Conservation (phyloP, 1,140 invertebrate species). For the Marisa cornuarietis region DNA sequence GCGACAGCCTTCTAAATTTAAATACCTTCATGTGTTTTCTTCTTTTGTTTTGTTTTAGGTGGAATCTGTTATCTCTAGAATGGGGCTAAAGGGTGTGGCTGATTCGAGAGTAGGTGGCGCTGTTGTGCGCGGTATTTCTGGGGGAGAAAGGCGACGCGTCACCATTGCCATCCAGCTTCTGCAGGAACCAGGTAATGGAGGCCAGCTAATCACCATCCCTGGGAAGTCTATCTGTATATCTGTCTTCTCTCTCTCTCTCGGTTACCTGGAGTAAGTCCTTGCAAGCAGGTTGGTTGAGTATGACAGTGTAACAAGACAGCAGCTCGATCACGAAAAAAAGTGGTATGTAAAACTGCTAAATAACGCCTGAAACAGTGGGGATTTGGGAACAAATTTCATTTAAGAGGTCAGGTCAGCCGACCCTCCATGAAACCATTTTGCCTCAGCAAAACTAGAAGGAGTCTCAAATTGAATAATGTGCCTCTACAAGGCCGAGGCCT, state of each 20-base stretch:
- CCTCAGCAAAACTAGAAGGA: too few species aligned
- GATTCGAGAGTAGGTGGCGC: conserved; percentile 47
- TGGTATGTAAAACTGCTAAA: too few species aligned
- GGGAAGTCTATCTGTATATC: background rate
- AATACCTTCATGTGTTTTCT: too few species aligned
- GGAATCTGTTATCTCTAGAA: conserved; percentile 46
- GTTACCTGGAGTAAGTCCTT: too few species aligned
- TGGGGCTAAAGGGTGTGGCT: conserved; percentile 49
- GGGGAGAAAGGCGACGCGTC: conserved; percentile 54
- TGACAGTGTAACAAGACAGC: background rate
- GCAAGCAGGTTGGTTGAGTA: background rate
- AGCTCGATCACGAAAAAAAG: background rate
- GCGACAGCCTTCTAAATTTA: too few species aligned
- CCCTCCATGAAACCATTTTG: too few species aligned
- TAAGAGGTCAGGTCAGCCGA: too few species aligned
- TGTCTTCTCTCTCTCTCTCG: too few species aligned
- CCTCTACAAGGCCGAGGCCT: too few species aligned
- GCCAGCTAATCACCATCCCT: background rate
- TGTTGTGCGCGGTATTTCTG: conserved; percentile 49
- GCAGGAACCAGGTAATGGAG: conserved; percentile 48
- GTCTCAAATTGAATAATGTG: too few species aligned
- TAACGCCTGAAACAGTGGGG: too few species aligned
- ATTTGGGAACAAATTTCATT: too few species aligned
- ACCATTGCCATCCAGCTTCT: conserved; percentile 55
- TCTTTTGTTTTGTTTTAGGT: conserved; percentile 33